These are phyloP conservation scores for Pangasianodon hypophthalmus DNA, from an alignment of 2,113 vertebrate genomes.

Conservation along the genomic window DNA sequence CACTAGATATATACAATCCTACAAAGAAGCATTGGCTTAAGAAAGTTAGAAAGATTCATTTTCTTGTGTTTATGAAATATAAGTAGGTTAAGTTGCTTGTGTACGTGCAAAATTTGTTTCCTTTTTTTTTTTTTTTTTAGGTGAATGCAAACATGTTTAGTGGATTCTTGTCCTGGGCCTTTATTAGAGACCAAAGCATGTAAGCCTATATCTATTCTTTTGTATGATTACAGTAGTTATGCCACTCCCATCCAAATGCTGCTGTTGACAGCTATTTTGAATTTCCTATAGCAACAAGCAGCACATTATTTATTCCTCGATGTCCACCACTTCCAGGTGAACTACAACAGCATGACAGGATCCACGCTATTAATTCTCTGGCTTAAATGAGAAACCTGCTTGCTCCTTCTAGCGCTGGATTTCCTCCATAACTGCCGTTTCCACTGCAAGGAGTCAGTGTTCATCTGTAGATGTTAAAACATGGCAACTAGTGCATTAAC, in stretches of 20 bases:
- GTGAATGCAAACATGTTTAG: background rate
- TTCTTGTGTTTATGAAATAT: background rate
- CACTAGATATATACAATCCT: background rate
- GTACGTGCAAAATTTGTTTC: background rate
- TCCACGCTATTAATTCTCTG: background rate
- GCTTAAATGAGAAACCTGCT: background rate
- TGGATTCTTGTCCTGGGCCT: background rate
- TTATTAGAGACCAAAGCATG: background rate
- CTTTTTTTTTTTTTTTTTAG: background rate
- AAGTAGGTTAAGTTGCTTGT: background rate
- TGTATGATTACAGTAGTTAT: background rate
- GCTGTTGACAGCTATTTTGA: background rate
- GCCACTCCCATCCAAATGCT: background rate
- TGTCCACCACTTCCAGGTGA: background rate
- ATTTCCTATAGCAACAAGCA: background rate
- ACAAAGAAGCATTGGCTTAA: background rate
- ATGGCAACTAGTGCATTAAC: constrained; percentile 32
- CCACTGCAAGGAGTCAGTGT: background rate
- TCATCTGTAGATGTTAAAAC: background rate
- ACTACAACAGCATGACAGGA: background rate
- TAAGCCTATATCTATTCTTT: background rate
- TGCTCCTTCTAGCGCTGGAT: background rate
- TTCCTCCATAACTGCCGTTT: constrained; percentile 7
- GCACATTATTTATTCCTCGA: background rate
- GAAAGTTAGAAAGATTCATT: background rate